These are phyloP conservation scores for Temnothorax rugatulus DNA, from an alignment of 2,888 invertebrate genomes.

Conservation along the genomic window DNA sequence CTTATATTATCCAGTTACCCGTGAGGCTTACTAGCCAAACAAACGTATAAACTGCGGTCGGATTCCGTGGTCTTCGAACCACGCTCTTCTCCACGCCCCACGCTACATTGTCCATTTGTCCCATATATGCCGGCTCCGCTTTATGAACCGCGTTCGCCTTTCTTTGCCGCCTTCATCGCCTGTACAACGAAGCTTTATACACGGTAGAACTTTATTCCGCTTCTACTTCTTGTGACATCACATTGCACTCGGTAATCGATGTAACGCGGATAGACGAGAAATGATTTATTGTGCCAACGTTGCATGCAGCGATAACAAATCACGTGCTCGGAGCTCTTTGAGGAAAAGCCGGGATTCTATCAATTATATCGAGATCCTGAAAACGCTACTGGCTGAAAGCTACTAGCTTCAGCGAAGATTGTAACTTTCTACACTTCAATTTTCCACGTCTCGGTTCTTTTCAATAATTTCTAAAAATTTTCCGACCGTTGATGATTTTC, in stretches of 20 bases:
- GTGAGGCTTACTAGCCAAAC: conserved; percentile 80
- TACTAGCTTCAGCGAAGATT: not conserved
- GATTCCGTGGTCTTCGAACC: conserved; percentile 68
- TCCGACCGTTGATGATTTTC: not conserved
- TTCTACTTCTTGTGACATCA: not conserved
- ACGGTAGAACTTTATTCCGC: not conserved
- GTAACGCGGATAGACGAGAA: not conserved
- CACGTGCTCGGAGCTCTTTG: not conserved
- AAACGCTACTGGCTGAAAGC: not conserved
- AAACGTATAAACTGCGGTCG: conserved; percentile 79
- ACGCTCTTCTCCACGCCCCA: conserved; percentile 28
- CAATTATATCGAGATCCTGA: not conserved
- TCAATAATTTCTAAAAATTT: not conserved
- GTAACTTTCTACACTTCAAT: not conserved
- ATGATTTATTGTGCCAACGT: conserved; percentile 15
- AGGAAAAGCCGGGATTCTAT: not conserved
- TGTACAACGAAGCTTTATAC: not conserved
- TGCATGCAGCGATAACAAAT: not conserved
- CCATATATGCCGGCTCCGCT: not conserved
- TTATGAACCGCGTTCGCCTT: conserved; percentile 35
- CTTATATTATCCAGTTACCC: conserved; percentile 82
- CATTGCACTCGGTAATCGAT: conserved; percentile 7
- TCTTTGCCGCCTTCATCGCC: conserved; percentile 8
- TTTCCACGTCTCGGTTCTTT: not conserved
- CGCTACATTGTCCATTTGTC: conserved; percentile 34